Conservation (phyloP, 2,113 vertebrate species). For the Scatophagus argus region DNA sequence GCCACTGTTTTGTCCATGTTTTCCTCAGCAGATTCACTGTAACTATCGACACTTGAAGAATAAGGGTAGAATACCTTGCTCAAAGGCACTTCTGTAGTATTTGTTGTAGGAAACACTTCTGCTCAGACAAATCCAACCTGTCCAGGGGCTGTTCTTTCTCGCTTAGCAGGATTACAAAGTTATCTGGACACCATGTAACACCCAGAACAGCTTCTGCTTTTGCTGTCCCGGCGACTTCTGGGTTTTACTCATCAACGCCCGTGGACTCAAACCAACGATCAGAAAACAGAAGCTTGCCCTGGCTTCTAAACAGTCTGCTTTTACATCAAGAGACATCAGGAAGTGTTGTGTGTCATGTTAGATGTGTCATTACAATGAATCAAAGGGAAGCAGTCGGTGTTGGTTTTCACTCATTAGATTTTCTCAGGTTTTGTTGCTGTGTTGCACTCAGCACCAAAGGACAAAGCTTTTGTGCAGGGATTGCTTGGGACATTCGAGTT, state of each 20-base stretch:
- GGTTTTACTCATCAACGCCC: slow-evolving; percentile 45
- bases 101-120: background rate
- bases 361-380: background rate
- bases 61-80: background rate
- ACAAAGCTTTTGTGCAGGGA: background rate
- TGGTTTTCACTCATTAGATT: background rate
- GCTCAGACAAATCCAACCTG: slow-evolving; percentile 11
- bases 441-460: background rate
- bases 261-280: slow-evolving; percentile 17
- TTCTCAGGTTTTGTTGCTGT: background rate
- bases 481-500: background rate
- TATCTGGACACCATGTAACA: slow-evolving; percentile 30
- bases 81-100: background rate
- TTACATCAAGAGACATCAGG: background rate
- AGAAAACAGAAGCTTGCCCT: background rate
- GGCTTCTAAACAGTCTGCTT: background rate
- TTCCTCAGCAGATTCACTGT: too few relatives aligned
- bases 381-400: background rate
- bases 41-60: too few relatives aligned
- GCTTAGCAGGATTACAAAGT: slow-evolving; percentile 20
- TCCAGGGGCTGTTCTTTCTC: slow-evolving; percentile 9
- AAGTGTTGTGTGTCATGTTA: background rate
- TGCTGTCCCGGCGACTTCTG: slow-evolving; percentile 18
- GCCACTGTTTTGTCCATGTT: too few relatives aligned
- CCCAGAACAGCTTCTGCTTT: slow-evolving; percentile 1